These are phyloP conservation scores for Idaea dimidiata DNA, from an alignment of 2,888 invertebrate species.

Conservation along the genomic window DNA sequence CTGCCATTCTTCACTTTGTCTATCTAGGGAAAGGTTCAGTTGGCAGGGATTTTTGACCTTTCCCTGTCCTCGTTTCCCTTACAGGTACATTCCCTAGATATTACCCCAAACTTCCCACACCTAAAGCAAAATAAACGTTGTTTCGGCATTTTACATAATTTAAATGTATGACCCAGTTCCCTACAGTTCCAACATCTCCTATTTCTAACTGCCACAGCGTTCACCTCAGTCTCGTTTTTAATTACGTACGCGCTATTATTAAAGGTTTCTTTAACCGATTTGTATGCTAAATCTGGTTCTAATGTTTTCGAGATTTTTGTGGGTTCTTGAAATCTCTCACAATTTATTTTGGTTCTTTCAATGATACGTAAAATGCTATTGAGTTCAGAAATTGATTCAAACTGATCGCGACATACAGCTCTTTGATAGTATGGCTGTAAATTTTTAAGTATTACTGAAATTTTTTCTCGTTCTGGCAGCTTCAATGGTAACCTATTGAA, in stretches of 20 bases:
- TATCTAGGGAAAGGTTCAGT: background rate
- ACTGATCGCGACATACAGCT: slow-evolving; percentile 8
- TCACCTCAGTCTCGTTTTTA: too few relatives aligned
- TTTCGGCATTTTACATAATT: background rate
- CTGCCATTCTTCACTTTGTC: background rate
- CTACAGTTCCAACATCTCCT: slow-evolving; percentile 19
- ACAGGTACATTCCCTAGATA: slow-evolving; percentile 1
- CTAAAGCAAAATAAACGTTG: slow-evolving; percentile 5
- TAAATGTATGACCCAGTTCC: slow-evolving; percentile 10
- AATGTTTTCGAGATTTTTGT: too few relatives aligned
- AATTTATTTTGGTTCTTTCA: too few relatives aligned
- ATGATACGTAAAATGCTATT: slow-evolving; percentile 2
- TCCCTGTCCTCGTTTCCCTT: background rate
- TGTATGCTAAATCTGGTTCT: too few relatives aligned
- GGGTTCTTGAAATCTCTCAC: too few relatives aligned
- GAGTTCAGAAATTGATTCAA: slow-evolving; percentile 5
- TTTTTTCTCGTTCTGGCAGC: background rate
- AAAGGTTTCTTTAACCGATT: too few relatives aligned
- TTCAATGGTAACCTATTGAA: slow-evolving; percentile 7
- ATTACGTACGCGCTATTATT: too few relatives aligned
- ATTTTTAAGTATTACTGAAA: slow-evolving; percentile 3
- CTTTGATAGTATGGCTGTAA: slow-evolving; percentile 9
- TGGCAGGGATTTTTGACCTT: slow-evolving; percentile 3
- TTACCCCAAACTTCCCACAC: slow-evolving; percentile 12
- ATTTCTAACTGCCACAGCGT: background rate